phyloP scores from a whole-genome alignment of 2,797 vertebrate species.

The Euthynnus affinis region DNA sequence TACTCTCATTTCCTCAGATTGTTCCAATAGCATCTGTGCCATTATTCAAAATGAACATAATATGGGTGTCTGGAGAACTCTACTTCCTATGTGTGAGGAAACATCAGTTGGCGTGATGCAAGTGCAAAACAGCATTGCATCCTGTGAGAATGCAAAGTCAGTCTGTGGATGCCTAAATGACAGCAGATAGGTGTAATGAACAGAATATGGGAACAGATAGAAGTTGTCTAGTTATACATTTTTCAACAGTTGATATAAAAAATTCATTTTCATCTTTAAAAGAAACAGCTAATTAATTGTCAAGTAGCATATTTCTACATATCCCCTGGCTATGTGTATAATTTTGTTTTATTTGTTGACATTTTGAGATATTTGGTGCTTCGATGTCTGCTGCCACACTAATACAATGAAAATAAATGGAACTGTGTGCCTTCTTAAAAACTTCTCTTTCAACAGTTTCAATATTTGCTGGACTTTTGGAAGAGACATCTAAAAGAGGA shows the following conservation, averaged over 20 bases:
- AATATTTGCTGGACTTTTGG: neutral
- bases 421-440: neutral
- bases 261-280: neutral
- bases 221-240: neutral
- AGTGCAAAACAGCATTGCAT: slow-evolving; percentile 29
- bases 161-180: slow-evolving; percentile 25
- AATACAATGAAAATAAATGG: neutral
- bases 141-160: slow-evolving; percentile 6
- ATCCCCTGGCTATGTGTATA: neutral
- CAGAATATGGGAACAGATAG: slow-evolving; percentile 26
- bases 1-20: slow-evolving; percentile 68
- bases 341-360: neutral
- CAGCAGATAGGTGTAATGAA: slow-evolving; percentile 14
- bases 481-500: no score
- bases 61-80: slow-evolving; percentile 23
- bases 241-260: neutral
- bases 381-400: neutral
- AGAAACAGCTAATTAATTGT: neutral
- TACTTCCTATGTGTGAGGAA: slow-evolving; percentile 65
- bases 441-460: neutral
- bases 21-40: slow-evolving; percentile 44
- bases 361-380: neutral
- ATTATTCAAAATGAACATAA: slow-evolving; percentile 38
- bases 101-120: slow-evolving; percentile 28
- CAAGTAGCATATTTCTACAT: neutral